These are phyloP conservation scores for Blastobasis adustella DNA, from an alignment of 2,888 invertebrate species.

Conservation along the genomic window DNA sequence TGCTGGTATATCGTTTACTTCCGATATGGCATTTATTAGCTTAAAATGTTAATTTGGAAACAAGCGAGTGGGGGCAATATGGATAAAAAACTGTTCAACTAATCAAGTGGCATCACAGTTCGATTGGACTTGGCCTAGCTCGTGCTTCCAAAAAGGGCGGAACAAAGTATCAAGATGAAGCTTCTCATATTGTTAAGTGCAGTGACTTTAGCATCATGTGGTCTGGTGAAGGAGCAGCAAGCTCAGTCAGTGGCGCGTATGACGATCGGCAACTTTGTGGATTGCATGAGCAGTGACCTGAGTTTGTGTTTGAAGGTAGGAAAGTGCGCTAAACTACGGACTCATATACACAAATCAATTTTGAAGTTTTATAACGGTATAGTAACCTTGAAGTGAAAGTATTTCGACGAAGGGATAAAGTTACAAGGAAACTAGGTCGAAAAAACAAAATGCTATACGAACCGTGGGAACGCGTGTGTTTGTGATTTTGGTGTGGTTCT, in stretches of 20 bases:
- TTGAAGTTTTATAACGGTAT: no score
- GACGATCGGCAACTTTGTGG: conserved; percentile 48
- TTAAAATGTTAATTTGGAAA: conserved; percentile 59
- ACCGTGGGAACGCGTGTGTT: no score
- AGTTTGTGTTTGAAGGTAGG: conserved; percentile 62
- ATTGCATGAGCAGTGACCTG: conserved; percentile 62
- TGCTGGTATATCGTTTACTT: conserved; percentile 52
- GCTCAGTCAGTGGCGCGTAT: conserved; percentile 49
- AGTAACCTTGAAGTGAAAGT: no score
- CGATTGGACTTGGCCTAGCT: conserved; percentile 47
- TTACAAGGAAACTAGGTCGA: no score
- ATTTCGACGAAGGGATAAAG: no score
- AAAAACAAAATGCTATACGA: no score
- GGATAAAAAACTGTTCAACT: conserved; percentile 66
- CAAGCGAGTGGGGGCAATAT: conserved; percentile 55
- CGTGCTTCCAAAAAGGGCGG: conserved; percentile 20
- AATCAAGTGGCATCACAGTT: conserved; percentile 55
- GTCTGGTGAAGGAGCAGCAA: conserved; percentile 50
- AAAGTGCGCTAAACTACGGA: conserved; percentile 8
- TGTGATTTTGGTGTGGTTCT: no score
- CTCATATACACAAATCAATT: background rate
- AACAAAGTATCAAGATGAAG: conserved; percentile 44
- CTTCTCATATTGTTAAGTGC: conserved; percentile 45
- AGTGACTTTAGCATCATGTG: conserved; percentile 39
- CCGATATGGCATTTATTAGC: conserved; percentile 45